phyloP scores from a whole-genome alignment of 2,888 invertebrate species.

The Sesia apiformis region DNA sequence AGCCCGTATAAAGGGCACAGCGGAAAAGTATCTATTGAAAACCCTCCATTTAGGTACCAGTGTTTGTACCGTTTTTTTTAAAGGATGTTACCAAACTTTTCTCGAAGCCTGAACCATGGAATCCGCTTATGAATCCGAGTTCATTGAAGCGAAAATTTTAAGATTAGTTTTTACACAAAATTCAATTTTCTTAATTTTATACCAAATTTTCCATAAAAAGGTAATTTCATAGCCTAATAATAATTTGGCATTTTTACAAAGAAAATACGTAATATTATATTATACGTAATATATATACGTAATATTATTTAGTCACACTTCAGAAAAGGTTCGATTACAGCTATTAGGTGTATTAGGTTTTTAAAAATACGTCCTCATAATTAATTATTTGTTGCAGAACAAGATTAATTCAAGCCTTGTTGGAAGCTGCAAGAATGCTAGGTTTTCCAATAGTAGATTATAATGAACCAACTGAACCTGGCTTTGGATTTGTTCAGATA shows the following conservation, averaged over 20 bases:
- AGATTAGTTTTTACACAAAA: too few relatives aligned
- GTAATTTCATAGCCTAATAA: too few relatives aligned
- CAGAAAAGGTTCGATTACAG: neutral
- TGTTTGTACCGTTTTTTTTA: neutral
- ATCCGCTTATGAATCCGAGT: too few relatives aligned
- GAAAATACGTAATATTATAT: too few relatives aligned
- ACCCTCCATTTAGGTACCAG: slow-evolving; percentile 36
- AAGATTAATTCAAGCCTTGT: slow-evolving; percentile 32
- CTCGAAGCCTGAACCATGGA: too few relatives aligned
- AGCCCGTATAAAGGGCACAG: slow-evolving; percentile 8
- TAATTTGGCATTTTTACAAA: too few relatives aligned
- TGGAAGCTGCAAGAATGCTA: slow-evolving; percentile 69
- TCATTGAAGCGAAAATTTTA: too few relatives aligned
- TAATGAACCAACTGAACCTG: slow-evolving; percentile 64
- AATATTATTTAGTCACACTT: neutral
- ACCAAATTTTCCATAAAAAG: too few relatives aligned
- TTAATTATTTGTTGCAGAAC: slow-evolving; percentile 6
- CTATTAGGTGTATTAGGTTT: neutral
- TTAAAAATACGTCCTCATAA: neutral
- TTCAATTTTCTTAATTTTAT: too few relatives aligned
- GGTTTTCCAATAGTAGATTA: slow-evolving; percentile 76
- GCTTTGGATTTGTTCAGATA: slow-evolving; percentile 72
- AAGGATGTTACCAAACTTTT: too few relatives aligned
- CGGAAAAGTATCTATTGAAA: slow-evolving; percentile 11
- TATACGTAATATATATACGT: too few relatives aligned